Evolutionary conservation across 2,888 invertebrate species (phyloP).

Genomic region (Digitonthophagus gazella): DNA sequence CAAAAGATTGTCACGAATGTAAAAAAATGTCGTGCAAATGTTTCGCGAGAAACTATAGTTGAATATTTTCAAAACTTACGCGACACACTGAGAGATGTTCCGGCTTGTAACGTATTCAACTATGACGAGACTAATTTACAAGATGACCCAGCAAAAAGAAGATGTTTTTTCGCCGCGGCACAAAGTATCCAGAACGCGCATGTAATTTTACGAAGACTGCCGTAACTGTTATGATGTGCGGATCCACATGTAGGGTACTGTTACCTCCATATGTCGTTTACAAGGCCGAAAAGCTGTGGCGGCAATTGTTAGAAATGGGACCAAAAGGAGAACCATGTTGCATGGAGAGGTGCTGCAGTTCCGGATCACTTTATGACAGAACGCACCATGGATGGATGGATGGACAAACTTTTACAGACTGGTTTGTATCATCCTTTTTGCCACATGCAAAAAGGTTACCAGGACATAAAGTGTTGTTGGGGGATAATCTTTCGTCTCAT

Average conservation of each 20-base stretch:
- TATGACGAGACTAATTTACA: slow-evolving; percentile 36
- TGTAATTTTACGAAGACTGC: slow-evolving; percentile 36
- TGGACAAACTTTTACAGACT: slow-evolving; percentile 18
- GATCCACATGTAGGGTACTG: slow-evolving; percentile 34
- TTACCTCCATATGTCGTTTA: slow-evolving; percentile 37
- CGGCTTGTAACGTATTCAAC: slow-evolving; percentile 22
- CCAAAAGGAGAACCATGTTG: slow-evolving; percentile 25
- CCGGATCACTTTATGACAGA: slow-evolving; percentile 18
- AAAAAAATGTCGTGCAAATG: background rate
- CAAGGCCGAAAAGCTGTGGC: slow-evolving; percentile 33
- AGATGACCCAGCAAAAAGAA: slow-evolving; percentile 38
- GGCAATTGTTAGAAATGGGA: no score
- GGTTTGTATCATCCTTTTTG: slow-evolving; percentile 15
- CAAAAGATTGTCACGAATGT: slow-evolving; percentile 3
- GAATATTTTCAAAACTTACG: slow-evolving; percentile 4
- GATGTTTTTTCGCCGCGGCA: slow-evolving; percentile 25
- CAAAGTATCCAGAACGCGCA: slow-evolving; percentile 37
- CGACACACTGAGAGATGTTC: background rate
- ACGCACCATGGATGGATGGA: slow-evolving; percentile 24
- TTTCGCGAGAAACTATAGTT: slow-evolving; percentile 3
- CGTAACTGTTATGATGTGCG: slow-evolving; percentile 37
- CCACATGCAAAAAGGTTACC: slow-evolving; percentile 13
- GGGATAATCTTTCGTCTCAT: slow-evolving; percentile 41
- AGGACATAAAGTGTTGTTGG: slow-evolving; percentile 37
- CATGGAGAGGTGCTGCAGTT: slow-evolving; percentile 10